These are phyloP conservation scores for Proctacanthus coquilletti DNA, from an alignment of 1,140 invertebrate genomes.

Conservation along the genomic window DNA sequence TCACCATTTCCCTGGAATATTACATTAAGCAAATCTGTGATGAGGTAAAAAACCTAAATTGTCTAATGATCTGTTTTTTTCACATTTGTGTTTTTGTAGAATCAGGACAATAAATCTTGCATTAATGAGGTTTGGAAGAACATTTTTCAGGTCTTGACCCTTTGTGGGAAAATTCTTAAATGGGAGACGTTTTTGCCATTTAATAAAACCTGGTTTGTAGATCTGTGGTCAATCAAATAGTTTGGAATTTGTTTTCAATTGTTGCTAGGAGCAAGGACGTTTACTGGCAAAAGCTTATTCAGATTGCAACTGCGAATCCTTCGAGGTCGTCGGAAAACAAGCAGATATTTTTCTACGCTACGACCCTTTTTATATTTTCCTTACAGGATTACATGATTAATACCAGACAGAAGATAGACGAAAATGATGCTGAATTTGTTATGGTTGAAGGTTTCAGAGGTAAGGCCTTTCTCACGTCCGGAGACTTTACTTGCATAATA, in stretches of 20 bases:
- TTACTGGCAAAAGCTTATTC: slow-evolving; percentile 51
- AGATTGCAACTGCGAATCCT: slow-evolving; percentile 21
- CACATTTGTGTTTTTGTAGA: slow-evolving; percentile 34
- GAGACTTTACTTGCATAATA: no score
- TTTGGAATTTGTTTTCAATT: slow-evolving; percentile 23
- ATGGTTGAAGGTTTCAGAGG: slow-evolving; percentile 32
- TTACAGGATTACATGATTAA: slow-evolving; percentile 46
- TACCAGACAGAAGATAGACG: slow-evolving; percentile 17
- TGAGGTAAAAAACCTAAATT: slow-evolving; percentile 11
- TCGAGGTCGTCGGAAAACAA: slow-evolving; percentile 36
- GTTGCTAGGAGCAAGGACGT: slow-evolving; percentile 38
- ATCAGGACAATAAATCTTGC: slow-evolving; percentile 45
- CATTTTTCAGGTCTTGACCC: slow-evolving; percentile 56
- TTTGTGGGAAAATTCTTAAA: slow-evolving; percentile 57
- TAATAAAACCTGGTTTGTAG: slow-evolving; percentile 24
- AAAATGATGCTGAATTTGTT: slow-evolving; percentile 22
- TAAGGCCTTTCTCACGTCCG: no score
- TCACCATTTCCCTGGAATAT: slow-evolving; percentile 24
- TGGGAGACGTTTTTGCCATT: slow-evolving; percentile 52
- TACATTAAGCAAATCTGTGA: slow-evolving; percentile 25
- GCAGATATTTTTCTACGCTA: slow-evolving; percentile 47
- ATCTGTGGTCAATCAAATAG: slow-evolving; percentile 29
- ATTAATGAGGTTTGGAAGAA: slow-evolving; percentile 63
- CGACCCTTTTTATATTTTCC: slow-evolving; percentile 51
- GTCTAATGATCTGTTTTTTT: slow-evolving; percentile 46